phyloP scores from a whole-genome alignment of 23 tunicate genomes.

The Phallusia fumigata region DNA sequence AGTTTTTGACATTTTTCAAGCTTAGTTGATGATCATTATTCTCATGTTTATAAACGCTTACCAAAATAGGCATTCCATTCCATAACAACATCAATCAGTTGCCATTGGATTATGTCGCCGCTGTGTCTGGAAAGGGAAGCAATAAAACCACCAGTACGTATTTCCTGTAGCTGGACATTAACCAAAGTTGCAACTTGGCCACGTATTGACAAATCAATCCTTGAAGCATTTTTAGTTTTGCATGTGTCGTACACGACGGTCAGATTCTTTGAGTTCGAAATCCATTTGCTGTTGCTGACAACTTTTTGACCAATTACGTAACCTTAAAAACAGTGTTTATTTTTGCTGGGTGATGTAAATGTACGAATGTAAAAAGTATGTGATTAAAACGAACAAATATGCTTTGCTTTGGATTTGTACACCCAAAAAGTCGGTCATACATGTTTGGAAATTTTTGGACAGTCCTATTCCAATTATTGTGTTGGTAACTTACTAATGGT shows the following conservation, averaged over 20 bases:
- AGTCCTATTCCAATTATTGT: neutral
- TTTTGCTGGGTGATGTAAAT: no score
- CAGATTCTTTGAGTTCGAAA: neutral
- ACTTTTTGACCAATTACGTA: neutral
- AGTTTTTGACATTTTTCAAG: no score
- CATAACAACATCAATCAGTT: neutral
- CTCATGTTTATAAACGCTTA: neutral
- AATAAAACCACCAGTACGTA: neutral
- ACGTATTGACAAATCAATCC: neutral
- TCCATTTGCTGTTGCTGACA: neutral
- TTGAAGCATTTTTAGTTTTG: neutral
- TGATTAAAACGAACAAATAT: no score
- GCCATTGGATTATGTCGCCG: neutral
- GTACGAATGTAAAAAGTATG: no score
- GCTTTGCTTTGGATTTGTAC: no score
- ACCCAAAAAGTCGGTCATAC: no score
- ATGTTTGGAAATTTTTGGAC: no score
- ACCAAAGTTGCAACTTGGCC: neutral
- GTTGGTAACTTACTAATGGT: neutral
- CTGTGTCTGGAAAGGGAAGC: neutral
- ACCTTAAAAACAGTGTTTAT: no score
- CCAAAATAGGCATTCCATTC: neutral
- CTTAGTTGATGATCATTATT: no score
- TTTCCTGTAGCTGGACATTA: neutral
- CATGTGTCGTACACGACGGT: neutral